Evolutionary conservation across 2,888 invertebrate species (phyloP), one percentile per base, ranked within the genome.

Genomic region (Clepsis dumicolana): DNA sequence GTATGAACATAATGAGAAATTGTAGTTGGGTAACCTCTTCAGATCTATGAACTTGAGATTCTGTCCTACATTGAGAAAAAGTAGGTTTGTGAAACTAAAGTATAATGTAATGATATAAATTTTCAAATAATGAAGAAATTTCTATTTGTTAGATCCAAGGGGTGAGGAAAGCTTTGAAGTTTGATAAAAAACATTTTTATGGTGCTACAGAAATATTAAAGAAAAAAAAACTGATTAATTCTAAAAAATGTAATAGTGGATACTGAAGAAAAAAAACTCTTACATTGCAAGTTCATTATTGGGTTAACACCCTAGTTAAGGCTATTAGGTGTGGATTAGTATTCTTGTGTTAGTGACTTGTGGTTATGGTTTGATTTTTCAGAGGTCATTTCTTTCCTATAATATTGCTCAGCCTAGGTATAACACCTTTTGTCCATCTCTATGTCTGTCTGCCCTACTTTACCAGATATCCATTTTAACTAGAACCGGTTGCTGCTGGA

Each of bases 11-110:
- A 48, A 12, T 48, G 48, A 25, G 44, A 44, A 44, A 44, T 3
- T 12, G 16, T 50, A 18, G 56, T 27, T 56, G 54, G 54, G 38
- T 62, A 62, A 50, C 62, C 56, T 63, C 32, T 60, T n/a, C 16
- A 62, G 48, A 50, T 50, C 4, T 52, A 38, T 38, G 56, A 62
- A 67, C 38, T 50, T 56, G 14, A 14, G 32, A 56, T 38, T 14
- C 14, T 35, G 35, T 35, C 32, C 32, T 62, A 56, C 24, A 27
- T 66, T 61, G n/a, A 14, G 14, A 21, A 4, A 56, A 48, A 66
- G 18, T 29, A 35, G 48, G 16, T 16, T 54, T 32, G 8, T 44
- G 29, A 32, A 21, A 50, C 27, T 25, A n/a, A 5, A 14, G 10
- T 50, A 25, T 14, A 18, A 18, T 44, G 16, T 7, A 44, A 44